Conservation (phyloP, 2,888 invertebrate genomes). For the Drosophila tanythrix region DNA sequence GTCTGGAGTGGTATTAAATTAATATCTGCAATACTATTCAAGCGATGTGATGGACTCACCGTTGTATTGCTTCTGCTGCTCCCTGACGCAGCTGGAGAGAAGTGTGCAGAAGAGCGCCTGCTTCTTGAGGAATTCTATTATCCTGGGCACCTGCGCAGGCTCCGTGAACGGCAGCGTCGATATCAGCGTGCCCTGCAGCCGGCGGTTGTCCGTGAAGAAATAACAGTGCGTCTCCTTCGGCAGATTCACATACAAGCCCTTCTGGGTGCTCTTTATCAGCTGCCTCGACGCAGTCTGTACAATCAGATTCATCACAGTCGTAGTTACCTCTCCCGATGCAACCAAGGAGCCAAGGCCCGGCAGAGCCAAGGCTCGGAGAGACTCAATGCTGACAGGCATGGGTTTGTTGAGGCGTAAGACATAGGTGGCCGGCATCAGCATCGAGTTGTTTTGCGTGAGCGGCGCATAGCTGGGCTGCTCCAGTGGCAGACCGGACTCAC, state of each 20-base stretch:
- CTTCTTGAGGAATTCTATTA: conserved; percentile 93
- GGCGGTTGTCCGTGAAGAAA: conserved; percentile 93
- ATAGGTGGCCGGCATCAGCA: conserved; percentile 95
- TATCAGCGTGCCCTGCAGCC: conserved; percentile 86
- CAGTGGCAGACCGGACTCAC: conserved; percentile 68
- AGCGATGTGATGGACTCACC: conserved; percentile 86
- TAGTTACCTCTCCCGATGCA: conserved; percentile 76
- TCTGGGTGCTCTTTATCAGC: conserved; percentile 89
- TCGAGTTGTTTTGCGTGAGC: conserved; percentile 93
- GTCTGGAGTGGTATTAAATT: conserved; percentile 71
- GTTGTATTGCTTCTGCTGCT: conserved; percentile 89
- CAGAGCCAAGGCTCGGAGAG: conserved; percentile 89
- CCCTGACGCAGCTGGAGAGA: conserved; percentile 94
- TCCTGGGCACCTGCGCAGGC: conserved; percentile 95
- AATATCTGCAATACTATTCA: neutral
- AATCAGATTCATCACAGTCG: conserved; percentile 87
- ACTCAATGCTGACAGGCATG: conserved; percentile 92
- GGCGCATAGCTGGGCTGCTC: conserved; percentile 91
- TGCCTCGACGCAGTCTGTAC: conserved; percentile 92
- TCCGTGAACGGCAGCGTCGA: conserved; percentile 95
- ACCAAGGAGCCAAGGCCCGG: conserved; percentile 81
- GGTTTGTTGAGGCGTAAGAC: conserved; percentile 92
- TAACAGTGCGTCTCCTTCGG: conserved; percentile 98
- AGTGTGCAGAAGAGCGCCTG: conserved; percentile 97
- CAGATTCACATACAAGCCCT: conserved; percentile 94